Evolutionary conservation across 30 jellyfish, hydroid and myxozoan species (phyloP), one percentile per base, ranked within the genome.

Genomic region (Rhopilema esculentum): DNA sequence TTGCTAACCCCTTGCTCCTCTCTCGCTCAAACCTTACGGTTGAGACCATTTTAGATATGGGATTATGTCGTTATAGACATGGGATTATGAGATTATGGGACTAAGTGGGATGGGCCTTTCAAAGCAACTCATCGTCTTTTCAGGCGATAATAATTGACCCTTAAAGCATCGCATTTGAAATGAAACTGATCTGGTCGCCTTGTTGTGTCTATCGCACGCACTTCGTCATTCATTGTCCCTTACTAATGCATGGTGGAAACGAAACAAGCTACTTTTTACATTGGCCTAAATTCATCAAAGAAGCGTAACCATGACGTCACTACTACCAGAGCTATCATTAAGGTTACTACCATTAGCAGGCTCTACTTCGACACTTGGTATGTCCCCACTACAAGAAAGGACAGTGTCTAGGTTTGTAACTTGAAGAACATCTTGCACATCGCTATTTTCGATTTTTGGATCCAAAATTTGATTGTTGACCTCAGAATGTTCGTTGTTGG

Each of bases 401-500:
- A 23, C 77, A 66, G 40, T 33, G 21, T 66, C 77, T 23, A 66
- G 30, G 50, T 66, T 19, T 23, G 77, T 66, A 21, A 66, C 52
- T 20, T 66, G 50, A 22, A 66, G 16, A 1, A 23, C 77, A 6
- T 28, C 77, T 66, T 29, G n/a, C 77, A 18, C 40, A 16, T 66
- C 8, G 23, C 33, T 66, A 23, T 28, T 32, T 18, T 23, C 77
- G 24, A 9, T 20, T 18, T 8, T 4, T 18, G 49, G 21, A 4
- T 12, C 16, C 23, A 16, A 63, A 8, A 15, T 66, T 66, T 22
- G 33, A 0, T 32, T 32, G 20, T 28, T 15, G 8, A 33, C 77
- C 17, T 66, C 50, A 18, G 33, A 66, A 7, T 66, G 24, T 22
- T 15, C 77, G 16, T 23, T 66, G 26, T 66, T 12, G 77, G 23